Base-by-base conservation (phyloP, 1,140 invertebrate genomes). In the Nixonia krombeini region DNA sequence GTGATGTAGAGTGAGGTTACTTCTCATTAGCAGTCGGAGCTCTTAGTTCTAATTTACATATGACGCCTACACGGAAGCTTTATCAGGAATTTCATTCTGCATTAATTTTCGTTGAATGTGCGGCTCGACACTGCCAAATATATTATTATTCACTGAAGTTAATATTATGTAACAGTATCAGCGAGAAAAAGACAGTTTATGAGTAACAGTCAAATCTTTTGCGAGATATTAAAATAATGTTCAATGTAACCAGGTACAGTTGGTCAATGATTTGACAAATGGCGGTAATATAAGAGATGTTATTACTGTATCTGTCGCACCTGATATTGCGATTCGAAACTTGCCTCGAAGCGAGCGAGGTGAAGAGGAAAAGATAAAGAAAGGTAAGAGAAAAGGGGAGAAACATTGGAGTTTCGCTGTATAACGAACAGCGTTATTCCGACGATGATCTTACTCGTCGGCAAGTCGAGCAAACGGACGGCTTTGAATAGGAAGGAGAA, bases 1-100 rank as follows among this genome's bases (percentile, higher is more conserved):
- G 7, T n/a, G 38, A 40, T 40, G 38, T 18, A 40, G 9, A 38
- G 13, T 15, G 35, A 15, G 15, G 35, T 38, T 15, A 38, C 18
- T 40, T 40, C 38, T 40, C 38, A 40, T 40, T 40, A 40, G 16
- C 15, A 40, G 16, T 40, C n/a, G 38, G 38, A n/a, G 17, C 38
- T 40, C 38, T 40, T 40, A 40, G 38, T 8, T 40, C 17, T 40
- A 17, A 40, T 40, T 40, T 40, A 40, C 38, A 40, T 44, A 44
- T 44, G 41, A 28, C 18, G 41, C 10, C 23, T 25, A 26, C n/a
- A n/a, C 21, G 26, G 26, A 44, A 44, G 41, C 21, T 44, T 44
- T 26, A 21, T 44, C 41, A 44, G 18, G 38, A 40, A 40, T 40
- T 40, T 40, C 17, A 18, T 40, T n/a, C 17, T 13, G n/a, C 41